A percentile compares a stretch with the other conserved stretches of the same genome.
These are phyloP conservation scores for Eurytoma californica DNA, from an alignment of 2,888 invertebrate genomes.

Conservation along the genomic window DNA sequence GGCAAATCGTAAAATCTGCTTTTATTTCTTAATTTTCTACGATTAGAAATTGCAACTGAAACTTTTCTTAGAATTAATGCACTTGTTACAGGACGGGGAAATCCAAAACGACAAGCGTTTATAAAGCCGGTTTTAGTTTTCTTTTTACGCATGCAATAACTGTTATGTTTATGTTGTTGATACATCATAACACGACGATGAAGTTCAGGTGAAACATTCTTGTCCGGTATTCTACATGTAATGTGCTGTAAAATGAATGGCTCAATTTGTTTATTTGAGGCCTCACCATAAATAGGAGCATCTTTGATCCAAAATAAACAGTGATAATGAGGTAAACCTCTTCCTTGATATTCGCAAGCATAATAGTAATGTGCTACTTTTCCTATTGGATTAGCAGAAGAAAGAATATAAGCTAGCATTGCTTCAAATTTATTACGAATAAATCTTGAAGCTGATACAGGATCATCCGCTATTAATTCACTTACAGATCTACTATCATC, in stretches of 20 bases:
- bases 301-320: slow-evolving; percentile 65
- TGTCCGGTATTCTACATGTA: slow-evolving; percentile 61
- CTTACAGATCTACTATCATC: slow-evolving; percentile 55
- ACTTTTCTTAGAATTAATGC: slow-evolving; percentile 56
- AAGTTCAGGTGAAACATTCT: slow-evolving; percentile 59
- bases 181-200: slow-evolving; percentile 60
- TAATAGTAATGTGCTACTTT: slow-evolving; percentile 61
- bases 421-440: slow-evolving; percentile 66
- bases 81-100: slow-evolving; percentile 57
- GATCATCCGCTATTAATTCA: slow-evolving; percentile 65
- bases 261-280: slow-evolving; percentile 60
- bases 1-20: slow-evolving; percentile 64
- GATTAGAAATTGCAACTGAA: slow-evolving; percentile 59
- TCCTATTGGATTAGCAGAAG: slow-evolving; percentile 60
- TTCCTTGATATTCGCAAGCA: slow-evolving; percentile 61
- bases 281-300: slow-evolving; percentile 60
- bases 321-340: slow-evolving; percentile 62
- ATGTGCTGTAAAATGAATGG: slow-evolving; percentile 61
- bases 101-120: slow-evolving; percentile 60
- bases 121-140: slow-evolving; percentile 58
- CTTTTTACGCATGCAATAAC: slow-evolving; percentile 64
- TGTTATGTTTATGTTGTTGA: slow-evolving; percentile 64
- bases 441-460: slow-evolving; percentile 65
- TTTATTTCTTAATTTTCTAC: slow-evolving; percentile 60
- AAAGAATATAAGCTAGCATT: slow-evolving; percentile 64